Percentiles rank a stretch among this genome's conserved stretches.
Conservation (phyloP, 2,113 vertebrate genomes). For the Lophius piscatorius region DNA sequence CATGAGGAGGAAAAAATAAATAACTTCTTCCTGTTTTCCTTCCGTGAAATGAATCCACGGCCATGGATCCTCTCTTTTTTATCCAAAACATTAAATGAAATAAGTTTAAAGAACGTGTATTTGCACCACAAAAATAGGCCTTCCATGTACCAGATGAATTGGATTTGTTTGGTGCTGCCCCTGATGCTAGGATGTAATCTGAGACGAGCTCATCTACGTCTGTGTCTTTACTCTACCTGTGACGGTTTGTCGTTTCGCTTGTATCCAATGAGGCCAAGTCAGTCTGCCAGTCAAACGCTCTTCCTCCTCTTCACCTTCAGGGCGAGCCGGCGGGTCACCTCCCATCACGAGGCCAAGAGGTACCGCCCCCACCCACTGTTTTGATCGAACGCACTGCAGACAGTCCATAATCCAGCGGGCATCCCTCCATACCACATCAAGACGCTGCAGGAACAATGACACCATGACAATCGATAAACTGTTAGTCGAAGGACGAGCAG, state of each 20-base stretch:
- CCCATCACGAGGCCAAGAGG: slow-evolving; percentile 79
- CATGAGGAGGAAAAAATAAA: too few species aligned
- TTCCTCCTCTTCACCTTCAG: slow-evolving; percentile 60
- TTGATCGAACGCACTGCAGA: slow-evolving; percentile 78
- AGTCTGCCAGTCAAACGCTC: slow-evolving; percentile 51
- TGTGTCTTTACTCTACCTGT: slow-evolving; percentile 59
- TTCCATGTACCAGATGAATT: too few species aligned
- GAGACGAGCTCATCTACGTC: not conserved
- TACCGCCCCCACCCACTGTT: slow-evolving; percentile 75
- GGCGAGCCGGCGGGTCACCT: slow-evolving; percentile 59
- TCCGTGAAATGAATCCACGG: too few species aligned
- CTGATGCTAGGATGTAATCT: not conserved
- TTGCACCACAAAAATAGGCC: too few species aligned
- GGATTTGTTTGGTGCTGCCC: not conserved
- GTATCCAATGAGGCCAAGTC: slow-evolving; percentile 51
- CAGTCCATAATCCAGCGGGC: slow-evolving; percentile 83
- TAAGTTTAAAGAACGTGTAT: too few species aligned
- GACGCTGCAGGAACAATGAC: slow-evolving; percentile 63
- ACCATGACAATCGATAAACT: too few species aligned
- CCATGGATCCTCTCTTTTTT: too few species aligned
- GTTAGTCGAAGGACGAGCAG: too few species aligned
- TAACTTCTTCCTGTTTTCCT: too few species aligned
- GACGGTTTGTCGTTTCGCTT: slow-evolving; percentile 38
- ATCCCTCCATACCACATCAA: slow-evolving; percentile 77
- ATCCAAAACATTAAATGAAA: too few species aligned